A percentile compares a stretch with the other conserved stretches of the same genome.
phyloP scores from a whole-genome alignment of 2,113 vertebrate species.

The Dendrocopos noguchii region DNA sequence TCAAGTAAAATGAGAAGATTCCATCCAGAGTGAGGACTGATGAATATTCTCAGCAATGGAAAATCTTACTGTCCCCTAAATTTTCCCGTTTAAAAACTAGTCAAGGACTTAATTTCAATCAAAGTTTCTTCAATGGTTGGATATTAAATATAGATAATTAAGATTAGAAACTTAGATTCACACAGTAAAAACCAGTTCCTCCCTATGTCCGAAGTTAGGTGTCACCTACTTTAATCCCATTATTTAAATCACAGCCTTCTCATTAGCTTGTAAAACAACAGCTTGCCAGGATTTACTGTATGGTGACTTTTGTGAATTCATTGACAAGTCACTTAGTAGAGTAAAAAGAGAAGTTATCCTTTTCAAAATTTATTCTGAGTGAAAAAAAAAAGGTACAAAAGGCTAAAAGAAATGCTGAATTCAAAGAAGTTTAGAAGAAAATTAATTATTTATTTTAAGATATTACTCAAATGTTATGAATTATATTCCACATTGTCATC shows the following conservation, averaged over 20 bases:
- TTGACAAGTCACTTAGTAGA: background rate
- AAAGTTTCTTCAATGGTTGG: background rate
- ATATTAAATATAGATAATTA: background rate
- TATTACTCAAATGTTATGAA: background rate
- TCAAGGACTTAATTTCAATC: background rate
- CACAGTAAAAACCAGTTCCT: background rate
- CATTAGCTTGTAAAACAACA: background rate
- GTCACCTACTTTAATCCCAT: background rate
- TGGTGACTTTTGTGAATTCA: background rate
- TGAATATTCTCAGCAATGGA: background rate
- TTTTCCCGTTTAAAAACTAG: background rate
- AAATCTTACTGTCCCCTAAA: background rate
- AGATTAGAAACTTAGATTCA: background rate
- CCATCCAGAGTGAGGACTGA: background rate
- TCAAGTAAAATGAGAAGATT: background rate
- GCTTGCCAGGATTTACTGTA: background rate
- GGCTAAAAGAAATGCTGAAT: background rate
- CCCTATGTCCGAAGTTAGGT: background rate
- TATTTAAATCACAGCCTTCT: background rate
- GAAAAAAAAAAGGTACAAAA: background rate
- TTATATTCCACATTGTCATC: background rate
- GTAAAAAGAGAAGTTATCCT: background rate
- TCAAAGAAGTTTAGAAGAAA: background rate
- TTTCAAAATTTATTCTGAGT: background rate
- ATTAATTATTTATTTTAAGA: background rate